phyloP scores from a whole-genome alignment of 2,797 vertebrate species.

The Microhierax caerulescens region DNA sequence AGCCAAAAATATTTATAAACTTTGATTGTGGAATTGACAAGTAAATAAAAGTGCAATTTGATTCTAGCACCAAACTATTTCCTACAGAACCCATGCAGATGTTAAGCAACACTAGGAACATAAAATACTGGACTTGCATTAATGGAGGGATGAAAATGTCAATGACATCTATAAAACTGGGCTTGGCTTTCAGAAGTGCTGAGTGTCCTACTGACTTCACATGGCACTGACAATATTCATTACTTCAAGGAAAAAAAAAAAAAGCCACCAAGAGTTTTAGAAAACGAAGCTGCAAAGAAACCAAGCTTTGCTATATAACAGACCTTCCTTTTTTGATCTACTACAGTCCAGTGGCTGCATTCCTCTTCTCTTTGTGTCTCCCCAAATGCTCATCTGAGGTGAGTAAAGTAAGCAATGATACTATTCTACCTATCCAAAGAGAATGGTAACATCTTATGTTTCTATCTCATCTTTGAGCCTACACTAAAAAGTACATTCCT shows the following conservation, averaged over 20 bases:
- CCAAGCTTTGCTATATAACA: not conserved
- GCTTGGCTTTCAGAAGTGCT: not conserved
- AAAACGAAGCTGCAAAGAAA: not conserved
- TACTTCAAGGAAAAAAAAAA: not conserved
- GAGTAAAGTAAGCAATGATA: not conserved
- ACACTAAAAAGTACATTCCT: not conserved
- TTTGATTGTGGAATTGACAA: not conserved
- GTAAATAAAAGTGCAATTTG: not conserved
- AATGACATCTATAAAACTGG: not conserved
- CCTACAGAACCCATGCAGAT: not conserved
- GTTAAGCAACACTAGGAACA: too few relatives aligned
- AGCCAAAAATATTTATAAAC: not conserved
- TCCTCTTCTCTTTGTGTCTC: not conserved
- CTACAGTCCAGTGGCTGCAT: not conserved
- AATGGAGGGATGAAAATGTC: not conserved
- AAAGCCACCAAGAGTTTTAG: not conserved
- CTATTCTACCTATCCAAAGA: not conserved
- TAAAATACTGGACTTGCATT: not conserved
- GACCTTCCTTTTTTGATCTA: not conserved
- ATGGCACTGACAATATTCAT: not conserved
- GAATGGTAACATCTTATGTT: not conserved
- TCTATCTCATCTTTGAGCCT: not conserved
- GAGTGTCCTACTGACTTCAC: not conserved
- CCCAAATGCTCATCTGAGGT: not conserved
- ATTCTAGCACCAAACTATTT: not conserved